A percentile compares a stretch with the other conserved stretches of the same genome.
These are phyloP conservation scores for Criorhina ranunculi DNA, from an alignment of 2,888 invertebrate species.

Conservation along the genomic window DNA sequence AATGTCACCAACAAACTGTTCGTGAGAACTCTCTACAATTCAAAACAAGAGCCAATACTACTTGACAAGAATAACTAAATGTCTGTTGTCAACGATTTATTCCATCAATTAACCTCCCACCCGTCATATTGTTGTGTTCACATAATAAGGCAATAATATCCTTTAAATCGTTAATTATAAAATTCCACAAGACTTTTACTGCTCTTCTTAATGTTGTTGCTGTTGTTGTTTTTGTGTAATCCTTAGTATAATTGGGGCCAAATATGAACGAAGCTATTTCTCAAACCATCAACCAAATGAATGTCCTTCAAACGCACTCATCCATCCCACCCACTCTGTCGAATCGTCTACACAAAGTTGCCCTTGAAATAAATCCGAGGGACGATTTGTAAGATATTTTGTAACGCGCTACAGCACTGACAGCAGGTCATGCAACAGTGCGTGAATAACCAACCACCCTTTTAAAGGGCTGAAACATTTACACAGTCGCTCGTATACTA, in stretches of 20 bases:
- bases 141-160: conserved; percentile 30
- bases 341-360: conserved; percentile 3
- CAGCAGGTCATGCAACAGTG: conserved; percentile 51
- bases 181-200: conserved; percentile 34
- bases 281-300: conserved; percentile 22
- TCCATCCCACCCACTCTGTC: neutral
- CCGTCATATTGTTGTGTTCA: neutral
- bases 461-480: conserved; percentile 10
- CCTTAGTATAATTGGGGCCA: conserved; percentile 28
- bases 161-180: conserved; percentile 42
- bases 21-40: neutral
- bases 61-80: neutral
- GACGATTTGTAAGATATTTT: conserved; percentile 12
- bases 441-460: conserved; percentile 18
- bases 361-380: conserved; percentile 44
- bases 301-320: conserved; percentile 28
- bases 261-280: conserved; percentile 12
- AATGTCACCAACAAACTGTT: neutral
- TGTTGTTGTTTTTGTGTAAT: conserved; percentile 30
- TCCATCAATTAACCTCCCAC: conserved; percentile 44
- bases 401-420: conserved; percentile 15
- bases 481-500: neutral
- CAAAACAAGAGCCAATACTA: neutral
- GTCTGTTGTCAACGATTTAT: conserved; percentile 11
- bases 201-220: conserved; percentile 1